Evolutionary conservation across 1,140 invertebrate genomes (phyloP).

Genomic region (Stegodyphus dumicola): DNA sequence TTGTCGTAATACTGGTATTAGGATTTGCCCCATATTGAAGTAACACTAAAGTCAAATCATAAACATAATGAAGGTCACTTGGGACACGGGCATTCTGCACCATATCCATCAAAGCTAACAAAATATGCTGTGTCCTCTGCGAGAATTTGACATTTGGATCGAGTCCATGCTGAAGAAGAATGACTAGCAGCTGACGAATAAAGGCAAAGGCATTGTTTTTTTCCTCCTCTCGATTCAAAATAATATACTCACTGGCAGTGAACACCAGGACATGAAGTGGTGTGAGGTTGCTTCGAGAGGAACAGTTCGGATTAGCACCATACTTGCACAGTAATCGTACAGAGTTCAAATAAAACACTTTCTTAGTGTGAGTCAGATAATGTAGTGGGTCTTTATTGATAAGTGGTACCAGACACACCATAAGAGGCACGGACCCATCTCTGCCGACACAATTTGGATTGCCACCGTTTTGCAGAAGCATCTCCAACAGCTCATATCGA

Average conservation of each 20-base stretch:
- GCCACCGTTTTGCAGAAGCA: constrained; percentile 78
- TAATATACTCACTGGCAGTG: constrained; percentile 79
- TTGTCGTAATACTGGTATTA: constrained; percentile 69
- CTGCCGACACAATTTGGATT: constrained; percentile 77
- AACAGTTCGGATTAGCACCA: constrained; percentile 80
- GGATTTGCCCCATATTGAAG: constrained; percentile 77
- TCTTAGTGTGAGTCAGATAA: constrained; percentile 80
- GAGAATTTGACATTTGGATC: constrained; percentile 74
- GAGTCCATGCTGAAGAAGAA: constrained; percentile 77
- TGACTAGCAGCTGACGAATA: constrained; percentile 74
- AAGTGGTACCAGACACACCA: constrained; percentile 79
- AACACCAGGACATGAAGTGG: constrained; percentile 80
- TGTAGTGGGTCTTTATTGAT: constrained; percentile 81
- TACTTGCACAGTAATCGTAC: constrained; percentile 77
- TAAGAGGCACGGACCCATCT: constrained; percentile 79
- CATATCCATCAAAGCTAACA: constrained; percentile 77
- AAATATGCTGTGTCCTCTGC: constrained; percentile 75
- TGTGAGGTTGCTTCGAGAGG: constrained; percentile 77
- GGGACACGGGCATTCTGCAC: constrained; percentile 77
- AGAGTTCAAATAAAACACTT: constrained; percentile 81
- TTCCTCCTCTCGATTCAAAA: constrained; percentile 73
- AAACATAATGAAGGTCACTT: constrained; percentile 76
- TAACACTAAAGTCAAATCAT: constrained; percentile 76
- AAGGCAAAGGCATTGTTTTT: constrained; percentile 72
- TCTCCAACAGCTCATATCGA: constrained; percentile 78